These are phyloP conservation scores for Cheilosia scutellata DNA, from an alignment of 2,888 invertebrate species.

Conservation along the genomic window DNA sequence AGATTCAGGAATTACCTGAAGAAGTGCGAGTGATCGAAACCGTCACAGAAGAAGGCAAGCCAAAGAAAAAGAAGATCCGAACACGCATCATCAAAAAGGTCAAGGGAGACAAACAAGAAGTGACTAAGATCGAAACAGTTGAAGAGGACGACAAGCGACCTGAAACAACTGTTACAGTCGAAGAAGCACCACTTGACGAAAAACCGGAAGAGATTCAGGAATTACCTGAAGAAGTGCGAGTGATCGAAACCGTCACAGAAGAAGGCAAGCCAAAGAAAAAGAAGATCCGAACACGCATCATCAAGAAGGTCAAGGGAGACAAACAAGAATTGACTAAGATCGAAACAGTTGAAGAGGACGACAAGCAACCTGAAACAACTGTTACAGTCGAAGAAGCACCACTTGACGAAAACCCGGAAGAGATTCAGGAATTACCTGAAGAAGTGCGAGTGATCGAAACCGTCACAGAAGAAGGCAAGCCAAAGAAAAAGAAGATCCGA, in stretches of 20 bases:
- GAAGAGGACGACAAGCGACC: conserved; percentile 80
- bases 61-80: conserved; percentile 77
- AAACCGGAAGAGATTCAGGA: conserved; percentile 71
- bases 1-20: conserved; percentile 77
- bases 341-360: conserved; percentile 81
- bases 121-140: conserved; percentile 81
- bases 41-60: conserved; percentile 78
- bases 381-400: conserved; percentile 75
- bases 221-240: conserved; percentile 79
- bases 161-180: conserved; percentile 78
- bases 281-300: conserved; percentile 76
- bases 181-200: conserved; percentile 77
- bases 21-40: conserved; percentile 77
- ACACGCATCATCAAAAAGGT: conserved; percentile 76
- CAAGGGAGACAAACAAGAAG: conserved; percentile 78
- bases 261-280: conserved; percentile 79
- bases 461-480: conserved; percentile 76
- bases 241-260: conserved; percentile 83
- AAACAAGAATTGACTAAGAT: conserved; percentile 80
- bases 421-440: conserved; percentile 82
- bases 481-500: conserved; percentile 79
- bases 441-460: conserved; percentile 69
- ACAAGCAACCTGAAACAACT: conserved; percentile 81
- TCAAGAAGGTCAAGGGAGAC: conserved; percentile 76
- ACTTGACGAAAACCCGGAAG: conserved; percentile 76